These are phyloP conservation scores for Trichonephila clavipes DNA, from an alignment of 1,140 invertebrate species.

Conservation along the genomic window DNA sequence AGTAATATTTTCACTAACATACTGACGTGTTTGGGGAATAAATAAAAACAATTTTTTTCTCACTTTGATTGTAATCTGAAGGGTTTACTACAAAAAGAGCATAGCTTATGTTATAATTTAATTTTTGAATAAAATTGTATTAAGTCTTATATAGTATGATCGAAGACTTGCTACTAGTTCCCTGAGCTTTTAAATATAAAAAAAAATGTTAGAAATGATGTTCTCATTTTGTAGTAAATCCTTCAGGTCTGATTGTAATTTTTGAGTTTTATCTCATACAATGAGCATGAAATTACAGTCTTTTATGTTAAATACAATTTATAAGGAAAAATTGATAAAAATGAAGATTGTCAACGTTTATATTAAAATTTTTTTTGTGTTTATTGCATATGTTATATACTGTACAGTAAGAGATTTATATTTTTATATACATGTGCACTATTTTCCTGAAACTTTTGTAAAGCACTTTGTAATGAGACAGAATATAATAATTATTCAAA, in stretches of 20 bases:
- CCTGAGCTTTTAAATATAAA: too few species aligned
- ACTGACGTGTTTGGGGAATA: background rate
- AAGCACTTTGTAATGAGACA: conserved; percentile 59
- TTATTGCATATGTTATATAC: conserved; percentile 57
- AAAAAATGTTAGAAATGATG: too few species aligned
- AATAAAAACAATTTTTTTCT: background rate
- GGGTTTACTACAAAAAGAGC: background rate
- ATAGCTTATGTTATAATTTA: background rate
- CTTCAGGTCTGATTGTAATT: background rate
- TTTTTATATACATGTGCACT: conserved; percentile 66
- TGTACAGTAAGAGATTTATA: conserved; percentile 75
- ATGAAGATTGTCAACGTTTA: background rate
- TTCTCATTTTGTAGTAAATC: background rate
- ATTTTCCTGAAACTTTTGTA: conserved; percentile 40
- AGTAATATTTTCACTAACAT: background rate
- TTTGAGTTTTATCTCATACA: conserved; percentile 3
- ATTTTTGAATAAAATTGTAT: background rate
- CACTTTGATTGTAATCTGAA: background rate
- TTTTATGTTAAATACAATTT: background rate
- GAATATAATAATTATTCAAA: conserved; percentile 11
- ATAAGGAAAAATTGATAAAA: background rate
- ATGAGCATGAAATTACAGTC: background rate
- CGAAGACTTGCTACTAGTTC: too few species aligned
- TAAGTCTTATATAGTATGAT: too few species aligned
- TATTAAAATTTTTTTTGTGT: conserved; percentile 86